phyloP scores from a whole-genome alignment of 2,797 vertebrate species.

The Trichosurus vulpecula region DNA sequence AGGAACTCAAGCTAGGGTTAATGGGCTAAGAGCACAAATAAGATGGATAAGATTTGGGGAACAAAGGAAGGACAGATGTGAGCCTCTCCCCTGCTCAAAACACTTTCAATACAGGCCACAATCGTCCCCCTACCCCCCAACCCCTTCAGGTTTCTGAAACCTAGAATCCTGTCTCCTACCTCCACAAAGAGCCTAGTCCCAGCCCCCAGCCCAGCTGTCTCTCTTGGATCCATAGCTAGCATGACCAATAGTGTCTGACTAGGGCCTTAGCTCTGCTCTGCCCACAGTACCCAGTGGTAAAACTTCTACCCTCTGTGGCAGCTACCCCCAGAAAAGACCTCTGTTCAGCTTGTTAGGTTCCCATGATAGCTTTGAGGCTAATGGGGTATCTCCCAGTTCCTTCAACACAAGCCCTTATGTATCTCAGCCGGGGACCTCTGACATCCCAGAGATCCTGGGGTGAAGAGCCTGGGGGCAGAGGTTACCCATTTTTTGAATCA shows the following conservation, averaged over 20 bases:
- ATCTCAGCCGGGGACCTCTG: neutral
- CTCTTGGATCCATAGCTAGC: neutral
- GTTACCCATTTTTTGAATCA: slow-evolving; percentile 64
- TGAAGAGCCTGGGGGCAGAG: neutral
- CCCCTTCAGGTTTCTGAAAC: neutral
- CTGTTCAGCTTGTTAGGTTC: neutral
- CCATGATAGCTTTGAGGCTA: neutral
- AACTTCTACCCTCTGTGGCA: neutral
- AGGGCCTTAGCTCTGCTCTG: neutral
- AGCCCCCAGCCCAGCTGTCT: neutral
- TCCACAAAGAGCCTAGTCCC: neutral
- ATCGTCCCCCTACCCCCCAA: no score
- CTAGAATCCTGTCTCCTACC: neutral
- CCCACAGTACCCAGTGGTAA: neutral
- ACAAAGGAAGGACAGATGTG: neutral
- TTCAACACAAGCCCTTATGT: slow-evolving; percentile 20
- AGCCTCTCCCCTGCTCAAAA: neutral
- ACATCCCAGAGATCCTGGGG: neutral
- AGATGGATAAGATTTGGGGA: neutral
- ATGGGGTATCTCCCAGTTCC: slow-evolving; percentile 70
- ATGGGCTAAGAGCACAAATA: neutral
- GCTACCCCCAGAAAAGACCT: neutral
- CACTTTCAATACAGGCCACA: neutral
- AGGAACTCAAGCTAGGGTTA: neutral
- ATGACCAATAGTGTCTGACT: neutral